Conservation (phyloP, 2,113 vertebrate genomes). For the Noctilio leporinus region DNA sequence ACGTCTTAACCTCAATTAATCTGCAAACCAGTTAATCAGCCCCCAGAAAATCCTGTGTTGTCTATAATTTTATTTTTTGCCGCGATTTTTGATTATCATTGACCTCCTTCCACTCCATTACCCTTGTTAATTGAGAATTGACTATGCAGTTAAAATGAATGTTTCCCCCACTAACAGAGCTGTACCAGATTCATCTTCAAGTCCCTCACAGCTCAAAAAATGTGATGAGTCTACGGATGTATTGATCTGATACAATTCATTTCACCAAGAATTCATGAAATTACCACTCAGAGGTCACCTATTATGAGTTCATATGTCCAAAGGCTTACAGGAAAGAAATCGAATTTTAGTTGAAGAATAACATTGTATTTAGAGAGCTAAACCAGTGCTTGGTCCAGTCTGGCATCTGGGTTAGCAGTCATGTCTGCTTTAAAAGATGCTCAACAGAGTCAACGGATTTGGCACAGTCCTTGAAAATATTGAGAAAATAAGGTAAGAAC, state of each 20-base stretch:
- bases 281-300: conserved; percentile 22
- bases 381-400: background rate
- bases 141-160: conserved; percentile 59
- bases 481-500: background rate
- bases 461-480: background rate
- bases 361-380: background rate
- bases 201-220: conserved; percentile 30
- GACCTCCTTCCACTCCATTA: conserved; percentile 65
- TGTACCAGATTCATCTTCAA: conserved; percentile 36
- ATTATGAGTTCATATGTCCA: background rate
- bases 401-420: background rate
- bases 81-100: conserved; percentile 56
- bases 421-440: background rate
- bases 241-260: conserved; percentile 57
- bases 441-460: background rate
- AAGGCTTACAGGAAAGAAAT: background rate
- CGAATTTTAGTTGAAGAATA: background rate
- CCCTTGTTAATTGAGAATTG: conserved; percentile 69
- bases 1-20: conserved; percentile 27
- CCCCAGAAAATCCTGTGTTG: conserved; percentile 38
- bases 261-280: conserved; percentile 56
- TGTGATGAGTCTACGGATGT: background rate
- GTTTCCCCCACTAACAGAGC: conserved; percentile 47
- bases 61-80: conserved; percentile 49
- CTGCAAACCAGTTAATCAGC: background rate